phyloP scores from a whole-genome alignment of 2,113 vertebrate species.

The Gallinago paraguaiae region DNA sequence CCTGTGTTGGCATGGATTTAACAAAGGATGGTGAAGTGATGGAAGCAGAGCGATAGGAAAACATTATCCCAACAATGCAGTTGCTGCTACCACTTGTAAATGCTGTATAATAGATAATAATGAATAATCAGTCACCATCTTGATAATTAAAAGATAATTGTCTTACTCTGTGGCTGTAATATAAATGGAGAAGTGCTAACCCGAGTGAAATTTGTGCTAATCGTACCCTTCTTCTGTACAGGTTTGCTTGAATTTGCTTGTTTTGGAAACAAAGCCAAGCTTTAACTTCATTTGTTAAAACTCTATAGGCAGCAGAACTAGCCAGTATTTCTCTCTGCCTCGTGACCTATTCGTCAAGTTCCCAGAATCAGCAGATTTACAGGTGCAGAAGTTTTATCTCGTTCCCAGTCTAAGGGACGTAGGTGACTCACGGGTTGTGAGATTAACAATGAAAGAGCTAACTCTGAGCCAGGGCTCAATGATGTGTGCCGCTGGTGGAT shows the following conservation, averaged over 20 bases:
- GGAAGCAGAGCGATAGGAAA: background rate
- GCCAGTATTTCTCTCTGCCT: background rate
- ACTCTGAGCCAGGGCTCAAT: background rate
- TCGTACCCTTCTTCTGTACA: background rate
- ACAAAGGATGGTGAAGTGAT: background rate
- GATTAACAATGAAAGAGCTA: background rate
- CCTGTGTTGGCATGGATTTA: background rate
- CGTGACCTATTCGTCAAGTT: background rate
- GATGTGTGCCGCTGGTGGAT: background rate
- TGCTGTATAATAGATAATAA: background rate
- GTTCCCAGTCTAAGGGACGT: background rate
- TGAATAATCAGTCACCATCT: background rate
- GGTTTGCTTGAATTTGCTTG: slow-evolving; percentile 35
- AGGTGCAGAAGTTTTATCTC: background rate
- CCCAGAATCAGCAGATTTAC: slow-evolving; percentile 41
- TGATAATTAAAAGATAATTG: background rate
- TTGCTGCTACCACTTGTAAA: background rate
- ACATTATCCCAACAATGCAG: background rate
- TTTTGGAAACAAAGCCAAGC: slow-evolving; percentile 51
- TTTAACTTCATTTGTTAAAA: slow-evolving; percentile 39
- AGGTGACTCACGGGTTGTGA: background rate
- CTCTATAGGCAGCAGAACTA: slow-evolving; percentile 24
- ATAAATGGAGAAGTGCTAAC: background rate
- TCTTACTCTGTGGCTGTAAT: background rate
- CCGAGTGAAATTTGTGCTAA: background rate